Percentiles rank a stretch among this genome's conserved stretches.
Evolutionary conservation across 2,888 invertebrate genomes (phyloP).

Genomic region (Drosophila quasianomalipes): DNA sequence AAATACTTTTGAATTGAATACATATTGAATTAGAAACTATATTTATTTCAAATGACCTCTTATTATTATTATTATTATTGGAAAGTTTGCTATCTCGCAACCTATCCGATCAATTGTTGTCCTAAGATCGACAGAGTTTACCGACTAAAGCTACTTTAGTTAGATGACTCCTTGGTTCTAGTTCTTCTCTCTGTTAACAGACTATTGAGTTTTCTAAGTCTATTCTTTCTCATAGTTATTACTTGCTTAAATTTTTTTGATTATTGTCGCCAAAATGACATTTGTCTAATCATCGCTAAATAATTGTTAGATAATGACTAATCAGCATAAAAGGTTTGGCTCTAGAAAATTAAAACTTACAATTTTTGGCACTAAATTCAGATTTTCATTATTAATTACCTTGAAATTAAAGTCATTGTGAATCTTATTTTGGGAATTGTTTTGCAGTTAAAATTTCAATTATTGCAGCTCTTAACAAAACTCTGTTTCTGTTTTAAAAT

Average conservation of each 20-base stretch:
- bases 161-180: not conserved
- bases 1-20: too few relatives aligned
- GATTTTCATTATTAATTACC: not conserved
- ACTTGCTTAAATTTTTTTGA: too few relatives aligned
- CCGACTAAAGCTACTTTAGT: not conserved
- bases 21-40: not conserved
- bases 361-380: not conserved
- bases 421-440: not conserved
- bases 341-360: not conserved
- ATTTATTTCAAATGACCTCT: not conserved
- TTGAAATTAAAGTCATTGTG: not conserved
- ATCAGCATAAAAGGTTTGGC: not conserved
- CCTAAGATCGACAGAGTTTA: not conserved
- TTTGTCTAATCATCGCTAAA: not conserved
- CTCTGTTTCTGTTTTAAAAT: not conserved
- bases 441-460: not conserved
- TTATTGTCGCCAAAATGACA: too few relatives aligned
- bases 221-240: too few relatives aligned
- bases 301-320: not conserved
- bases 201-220: too few relatives aligned
- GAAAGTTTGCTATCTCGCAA: not conserved
- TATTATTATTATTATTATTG: not conserved
- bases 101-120: too few relatives aligned
- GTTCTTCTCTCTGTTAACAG: not conserved
- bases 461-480: not conserved